phyloP scores from a whole-genome alignment of 2,888 invertebrate species.

The Ypsolopha scabrella region DNA sequence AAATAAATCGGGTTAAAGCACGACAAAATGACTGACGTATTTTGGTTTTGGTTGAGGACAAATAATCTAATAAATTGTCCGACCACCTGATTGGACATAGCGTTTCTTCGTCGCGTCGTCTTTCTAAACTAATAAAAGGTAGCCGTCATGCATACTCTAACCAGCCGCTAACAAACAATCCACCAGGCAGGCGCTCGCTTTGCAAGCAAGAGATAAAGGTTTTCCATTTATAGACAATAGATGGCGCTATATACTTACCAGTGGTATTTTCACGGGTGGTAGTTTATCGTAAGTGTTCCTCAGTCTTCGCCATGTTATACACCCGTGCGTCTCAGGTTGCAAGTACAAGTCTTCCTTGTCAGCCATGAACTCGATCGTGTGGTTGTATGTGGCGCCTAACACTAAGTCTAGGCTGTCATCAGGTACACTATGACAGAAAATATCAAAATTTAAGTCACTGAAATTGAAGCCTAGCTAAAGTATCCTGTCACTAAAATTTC shows the following conservation, averaged over 20 bases:
- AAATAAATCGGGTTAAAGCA: too few species aligned
- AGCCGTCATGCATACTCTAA: too few species aligned
- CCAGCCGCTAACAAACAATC: too few species aligned
- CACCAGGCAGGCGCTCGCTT: too few species aligned
- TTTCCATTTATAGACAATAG: too few species aligned
- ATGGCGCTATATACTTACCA: neutral
- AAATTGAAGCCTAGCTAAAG: neutral
- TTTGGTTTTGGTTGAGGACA: too few species aligned
- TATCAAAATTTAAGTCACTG: neutral
- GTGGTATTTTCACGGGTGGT: neutral
- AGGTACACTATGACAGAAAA: slow-evolving; percentile 55
- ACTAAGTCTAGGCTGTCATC: slow-evolving; percentile 78
- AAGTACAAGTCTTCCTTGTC: slow-evolving; percentile 73
- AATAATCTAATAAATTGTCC: too few species aligned
- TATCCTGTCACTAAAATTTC: neutral
- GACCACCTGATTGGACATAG: too few species aligned
- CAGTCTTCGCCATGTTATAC: slow-evolving; percentile 75
- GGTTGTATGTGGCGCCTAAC: slow-evolving; percentile 76
- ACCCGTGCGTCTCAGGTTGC: slow-evolving; percentile 77
- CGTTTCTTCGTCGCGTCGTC: too few species aligned
- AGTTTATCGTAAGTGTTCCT: slow-evolving; percentile 61
- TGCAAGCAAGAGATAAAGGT: too few species aligned
- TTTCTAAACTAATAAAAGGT: too few species aligned
- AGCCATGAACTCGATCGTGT: slow-evolving; percentile 73
- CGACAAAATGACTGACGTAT: too few species aligned